Percentiles rank a stretch among this genome's conserved stretches.
Evolutionary conservation across 2,797 vertebrate species (phyloP).

Genomic region (Mus spretus): DNA sequence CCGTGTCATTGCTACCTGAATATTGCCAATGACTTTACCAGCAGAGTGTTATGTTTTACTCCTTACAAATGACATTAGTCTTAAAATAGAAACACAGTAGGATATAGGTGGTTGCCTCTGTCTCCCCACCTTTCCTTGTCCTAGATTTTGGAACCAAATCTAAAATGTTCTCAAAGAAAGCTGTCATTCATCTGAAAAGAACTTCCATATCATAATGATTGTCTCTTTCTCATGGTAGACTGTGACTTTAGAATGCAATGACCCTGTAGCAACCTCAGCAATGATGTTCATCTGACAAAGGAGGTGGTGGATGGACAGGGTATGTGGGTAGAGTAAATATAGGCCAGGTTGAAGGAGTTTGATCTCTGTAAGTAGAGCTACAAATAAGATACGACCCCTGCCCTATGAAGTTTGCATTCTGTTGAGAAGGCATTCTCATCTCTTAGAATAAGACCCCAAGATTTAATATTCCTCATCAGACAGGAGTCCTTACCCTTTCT

Average conservation of each 20-base stretch:
- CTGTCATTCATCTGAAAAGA: not conserved
- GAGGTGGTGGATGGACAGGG: not conserved
- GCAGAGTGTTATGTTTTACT: not conserved
- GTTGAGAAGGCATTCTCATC: not conserved
- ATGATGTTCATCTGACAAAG: not conserved
- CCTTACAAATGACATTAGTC: not conserved
- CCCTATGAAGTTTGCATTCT: not conserved
- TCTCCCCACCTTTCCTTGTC: not conserved
- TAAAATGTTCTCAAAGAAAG: not conserved
- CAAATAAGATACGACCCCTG: not conserved
- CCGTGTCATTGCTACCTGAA: not conserved
- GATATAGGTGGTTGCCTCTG: not conserved
- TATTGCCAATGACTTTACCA: not conserved
- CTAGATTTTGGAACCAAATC: not conserved
- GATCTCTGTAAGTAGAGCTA: not conserved
- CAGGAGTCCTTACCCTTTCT: not conserved
- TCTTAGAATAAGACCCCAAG: not conserved
- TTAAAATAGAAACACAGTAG: not conserved
- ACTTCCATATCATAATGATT: not conserved
- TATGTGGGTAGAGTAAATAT: not conserved
- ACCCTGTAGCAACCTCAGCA: not conserved
- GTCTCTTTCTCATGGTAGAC: not conserved
- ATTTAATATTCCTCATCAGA: not conserved
- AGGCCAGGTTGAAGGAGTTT: not conserved
- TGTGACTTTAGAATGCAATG: not conserved